These are phyloP conservation scores for Rhinatrema bivittatum DNA, from an alignment of 2,797 vertebrate species.

Conservation along the genomic window DNA sequence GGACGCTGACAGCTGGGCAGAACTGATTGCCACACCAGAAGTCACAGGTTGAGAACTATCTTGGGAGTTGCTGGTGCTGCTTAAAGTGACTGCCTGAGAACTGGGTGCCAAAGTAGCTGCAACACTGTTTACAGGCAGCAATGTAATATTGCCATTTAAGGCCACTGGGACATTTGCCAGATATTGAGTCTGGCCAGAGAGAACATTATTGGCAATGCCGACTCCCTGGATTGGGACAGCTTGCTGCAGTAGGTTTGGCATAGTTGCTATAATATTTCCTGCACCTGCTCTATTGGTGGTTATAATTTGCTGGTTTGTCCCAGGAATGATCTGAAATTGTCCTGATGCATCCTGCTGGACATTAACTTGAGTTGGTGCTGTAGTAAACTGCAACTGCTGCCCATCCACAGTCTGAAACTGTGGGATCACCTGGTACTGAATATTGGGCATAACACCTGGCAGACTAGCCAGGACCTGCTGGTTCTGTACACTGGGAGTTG, in stretches of 20 bases:
- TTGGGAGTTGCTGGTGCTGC: constrained; percentile 57
- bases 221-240: constrained; percentile 87
- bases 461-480: constrained; percentile 85
- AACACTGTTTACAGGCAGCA: constrained; percentile 79
- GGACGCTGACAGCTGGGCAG: constrained; percentile 40
- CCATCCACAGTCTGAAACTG: constrained; percentile 94
- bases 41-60: constrained; percentile 56
- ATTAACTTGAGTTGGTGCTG: constrained; percentile 58
- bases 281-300: constrained; percentile 55
- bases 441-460: constrained; percentile 82
- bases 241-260: constrained; percentile 79
- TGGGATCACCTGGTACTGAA: constrained; percentile 96
- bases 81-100: constrained; percentile 65
- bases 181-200: constrained; percentile 87
- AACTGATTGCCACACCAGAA: constrained; percentile 49
- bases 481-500: constrained; percentile 74
- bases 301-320: constrained; percentile 58
- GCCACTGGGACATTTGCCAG: constrained; percentile 88
- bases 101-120: constrained; percentile 65
- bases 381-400: constrained; percentile 81
- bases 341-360: constrained; percentile 73
- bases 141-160: constrained; percentile 89
- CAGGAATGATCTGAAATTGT: constrained; percentile 67
- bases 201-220: constrained; percentile 70
- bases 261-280: constrained; percentile 58